Evolutionary conservation across 2,113 vertebrate species (phyloP), one percentile per base, ranked within the genome.

Genomic region (Climacteris rufus): DNA sequence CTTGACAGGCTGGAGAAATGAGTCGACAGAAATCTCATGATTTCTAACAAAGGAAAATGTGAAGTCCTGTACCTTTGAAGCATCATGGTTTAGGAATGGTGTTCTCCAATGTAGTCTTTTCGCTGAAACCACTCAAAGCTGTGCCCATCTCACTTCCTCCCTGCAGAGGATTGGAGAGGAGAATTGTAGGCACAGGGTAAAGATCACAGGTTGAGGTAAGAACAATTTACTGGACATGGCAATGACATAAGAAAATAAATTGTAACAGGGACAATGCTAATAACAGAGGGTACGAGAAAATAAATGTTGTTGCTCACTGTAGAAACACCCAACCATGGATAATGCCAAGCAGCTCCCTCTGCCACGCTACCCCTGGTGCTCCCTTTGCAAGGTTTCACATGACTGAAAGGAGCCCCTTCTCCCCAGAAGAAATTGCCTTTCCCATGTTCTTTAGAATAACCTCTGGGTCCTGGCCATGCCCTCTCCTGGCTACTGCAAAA

Each of bases 121-220:
- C 35, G 42, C 21, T 35, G 31, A 64, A 56, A 42, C 11, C 21
- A 15, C 42, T 49, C n/a, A 35, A 79, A 63, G 56, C 53, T 11
- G 9, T 0, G 0, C 16, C 21, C 9, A 9, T 23, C 25, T 42
- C 0, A 0, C 39, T 54, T 70, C 8, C 30, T 40, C 20, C 30
- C 53, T 53, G 57, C 39, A 37, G n/a, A 1, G 3, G 24, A 20
- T 7, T 35, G 24, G 16, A 70, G 10, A 47, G 28, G 40, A 63
- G 16, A 70, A 30, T 21, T 47, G 20, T 35, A 39, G 56, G 40
- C 30, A 70, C 30, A 47, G 40, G 30, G 11, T 25, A 56, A 64
- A 71, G 57, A n/a, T 49, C 30, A 12, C 0, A 0, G 25, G 9
- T 18, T 64, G 16, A 47, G 19, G 30, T 47, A 25, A 70, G 30